Percentiles rank a stretch among this genome's conserved stretches.
These are phyloP conservation scores for Agriopis marginaria DNA, from an alignment of 2,888 invertebrate genomes.

Conservation along the genomic window DNA sequence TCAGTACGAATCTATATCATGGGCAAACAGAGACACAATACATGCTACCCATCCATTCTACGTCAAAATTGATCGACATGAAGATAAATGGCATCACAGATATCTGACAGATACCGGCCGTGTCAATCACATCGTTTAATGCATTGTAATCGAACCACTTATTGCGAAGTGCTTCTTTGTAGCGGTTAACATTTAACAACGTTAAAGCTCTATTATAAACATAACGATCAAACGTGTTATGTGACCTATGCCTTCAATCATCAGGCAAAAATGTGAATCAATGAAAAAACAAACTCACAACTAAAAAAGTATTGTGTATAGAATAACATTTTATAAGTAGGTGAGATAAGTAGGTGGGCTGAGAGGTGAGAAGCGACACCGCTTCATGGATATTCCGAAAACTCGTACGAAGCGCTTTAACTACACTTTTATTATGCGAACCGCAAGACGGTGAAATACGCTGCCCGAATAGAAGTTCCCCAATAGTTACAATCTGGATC, in stretches of 20 bases:
- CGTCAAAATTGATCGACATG: constrained; percentile 60
- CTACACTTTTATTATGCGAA: no score
- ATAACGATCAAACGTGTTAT: constrained; percentile 7
- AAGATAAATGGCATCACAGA: constrained; percentile 65
- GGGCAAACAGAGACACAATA: constrained; percentile 35
- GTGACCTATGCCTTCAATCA: constrained; percentile 10
- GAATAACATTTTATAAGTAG: no score
- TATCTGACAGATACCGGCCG: constrained; percentile 53
- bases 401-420: no score
- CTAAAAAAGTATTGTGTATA: not conserved
- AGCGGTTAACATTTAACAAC: constrained; percentile 45
- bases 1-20: no score
- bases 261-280: not conserved
- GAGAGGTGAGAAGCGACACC: no score
- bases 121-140: constrained; percentile 68
- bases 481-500: no score
- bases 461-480: no score
- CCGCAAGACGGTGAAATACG: no score
- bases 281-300: not conserved
- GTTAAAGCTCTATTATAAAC: constrained; percentile 23
- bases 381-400: no score
- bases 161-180: constrained; percentile 55
- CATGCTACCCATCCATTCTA: constrained; percentile 40
- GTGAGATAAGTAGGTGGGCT: no score
- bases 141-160: constrained; percentile 63